phyloP scores from a whole-genome alignment of 2,113 vertebrate genomes.

The Benitochromis conjunctus region DNA sequence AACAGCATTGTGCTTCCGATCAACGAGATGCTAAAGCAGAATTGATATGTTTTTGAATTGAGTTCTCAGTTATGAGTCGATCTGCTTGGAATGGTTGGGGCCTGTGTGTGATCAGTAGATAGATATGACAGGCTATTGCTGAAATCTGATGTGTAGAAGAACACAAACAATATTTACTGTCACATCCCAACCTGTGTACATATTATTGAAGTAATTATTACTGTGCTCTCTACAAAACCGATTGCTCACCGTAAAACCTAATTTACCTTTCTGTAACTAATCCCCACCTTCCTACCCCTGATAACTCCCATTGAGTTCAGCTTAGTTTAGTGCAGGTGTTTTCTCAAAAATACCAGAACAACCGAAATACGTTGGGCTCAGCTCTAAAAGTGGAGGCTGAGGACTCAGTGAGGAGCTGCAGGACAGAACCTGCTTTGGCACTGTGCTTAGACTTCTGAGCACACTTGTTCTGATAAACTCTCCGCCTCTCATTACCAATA shows the following conservation, averaged over 20 bases:
- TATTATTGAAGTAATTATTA: neutral
- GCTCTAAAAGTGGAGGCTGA: neutral
- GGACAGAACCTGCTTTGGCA: too few species aligned
- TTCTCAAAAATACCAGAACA: neutral
- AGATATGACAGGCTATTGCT: neutral
- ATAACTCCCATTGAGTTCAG: fast-evolving
- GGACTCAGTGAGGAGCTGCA: neutral
- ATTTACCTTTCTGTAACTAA: neutral
- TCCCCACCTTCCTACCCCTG: neutral
- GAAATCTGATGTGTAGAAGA: neutral
- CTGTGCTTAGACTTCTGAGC: neutral
- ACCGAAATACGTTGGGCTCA: neutral
- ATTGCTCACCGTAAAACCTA: neutral
- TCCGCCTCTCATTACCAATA: neutral
- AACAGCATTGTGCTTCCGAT: fast-evolving
- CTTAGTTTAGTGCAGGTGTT: neutral
- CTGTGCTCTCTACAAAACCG: neutral
- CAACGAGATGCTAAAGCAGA: neutral
- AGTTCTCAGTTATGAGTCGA: neutral
- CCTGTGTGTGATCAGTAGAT: neutral
- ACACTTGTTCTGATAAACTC: neutral
- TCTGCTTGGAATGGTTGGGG: neutral
- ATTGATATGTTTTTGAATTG: neutral
- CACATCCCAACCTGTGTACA: fast-evolving
- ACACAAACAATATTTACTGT: neutral